Base-by-base conservation (phyloP, 2,888 invertebrate species). In the Allygus modestus region DNA sequence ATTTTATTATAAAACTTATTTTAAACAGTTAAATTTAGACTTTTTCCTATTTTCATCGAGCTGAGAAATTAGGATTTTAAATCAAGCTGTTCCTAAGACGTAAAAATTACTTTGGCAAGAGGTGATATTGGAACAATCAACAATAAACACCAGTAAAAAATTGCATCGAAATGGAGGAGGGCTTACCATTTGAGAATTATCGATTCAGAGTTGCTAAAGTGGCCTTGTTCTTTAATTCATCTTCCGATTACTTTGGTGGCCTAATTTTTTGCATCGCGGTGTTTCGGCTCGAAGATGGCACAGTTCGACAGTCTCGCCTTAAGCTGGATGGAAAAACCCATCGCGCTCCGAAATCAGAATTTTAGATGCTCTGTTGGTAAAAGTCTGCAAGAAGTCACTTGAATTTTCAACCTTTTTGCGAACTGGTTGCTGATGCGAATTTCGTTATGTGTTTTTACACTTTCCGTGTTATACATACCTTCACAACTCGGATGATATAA, bases 211-310 rank as follows among this genome's bases (percentile, higher is more conserved):
- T 71, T 71, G 37, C 71, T 65, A 28, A 65, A 28, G 28, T 31
- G 71, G 33, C 41, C 71, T 41, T 37, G 71, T 71, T 71, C 71
- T 71, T 71, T 71, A 71, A 71, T 71, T 71, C 71, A 71, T 71
- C 69, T 71, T 71, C 41, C 20, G 33, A 71, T 41, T 7, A 41
- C 71, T 41, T 20, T 23, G 41, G 71, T 71, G 71, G 33, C 71
- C 71, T 41, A 71, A 71, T 71, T 71, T 71, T 71, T 71, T 71
- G n/a, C 41, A 71, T 65, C 37, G 41, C 71, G 15, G 12, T 15
- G 65, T 71, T 71, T 37, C 71, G 71, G 23, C 71, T 71, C 71
- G 41, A 41, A 37, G 71, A 65, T 65, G 65, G 65, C 28, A 28
- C 28, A 65, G 65, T 65, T 65, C 31, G 65, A 65, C 65, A 31